Evolutionary conservation across 2,888 invertebrate species (phyloP).

Genomic region (Zonitis immaculata): DNA sequence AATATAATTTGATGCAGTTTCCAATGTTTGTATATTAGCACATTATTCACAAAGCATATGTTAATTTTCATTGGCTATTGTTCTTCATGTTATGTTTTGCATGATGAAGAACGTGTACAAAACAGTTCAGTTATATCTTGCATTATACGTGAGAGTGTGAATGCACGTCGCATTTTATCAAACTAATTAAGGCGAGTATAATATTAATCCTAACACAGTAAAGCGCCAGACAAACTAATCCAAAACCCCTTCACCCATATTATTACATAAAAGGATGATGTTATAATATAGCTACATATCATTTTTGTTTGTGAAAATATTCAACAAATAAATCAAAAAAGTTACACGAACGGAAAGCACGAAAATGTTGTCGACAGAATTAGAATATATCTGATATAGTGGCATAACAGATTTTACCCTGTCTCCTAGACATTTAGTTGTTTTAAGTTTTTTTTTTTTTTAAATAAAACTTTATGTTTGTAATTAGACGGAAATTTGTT

Average conservation of each 20-base stretch:
- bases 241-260: conserved; percentile 4
- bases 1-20: conserved; percentile 18
- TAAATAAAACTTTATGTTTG: background rate
- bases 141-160: conserved; percentile 21
- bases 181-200: conserved; percentile 25
- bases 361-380: conserved; percentile 14
- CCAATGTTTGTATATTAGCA: conserved; percentile 12
- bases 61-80: conserved; percentile 22
- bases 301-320: conserved; percentile 15
- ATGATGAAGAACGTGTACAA: conserved; percentile 22
- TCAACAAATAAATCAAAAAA: conserved; percentile 18
- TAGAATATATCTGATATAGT: conserved; percentile 14
- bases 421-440: no score
- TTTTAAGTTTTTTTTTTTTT: no score
- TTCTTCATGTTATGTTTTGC: conserved; percentile 19
- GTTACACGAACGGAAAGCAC: conserved; percentile 13
- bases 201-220: conserved; percentile 23
- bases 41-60: conserved; percentile 21
- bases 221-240: conserved; percentile 19
- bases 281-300: conserved; percentile 16
- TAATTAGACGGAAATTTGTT: conserved; percentile 8
- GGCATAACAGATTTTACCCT: background rate
- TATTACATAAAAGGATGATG: conserved; percentile 16
- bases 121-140: conserved; percentile 18
- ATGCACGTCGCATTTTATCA: conserved; percentile 25